Evolutionary conservation across 2,113 vertebrate species (phyloP).

Genomic region (Oreamnos americanus): DNA sequence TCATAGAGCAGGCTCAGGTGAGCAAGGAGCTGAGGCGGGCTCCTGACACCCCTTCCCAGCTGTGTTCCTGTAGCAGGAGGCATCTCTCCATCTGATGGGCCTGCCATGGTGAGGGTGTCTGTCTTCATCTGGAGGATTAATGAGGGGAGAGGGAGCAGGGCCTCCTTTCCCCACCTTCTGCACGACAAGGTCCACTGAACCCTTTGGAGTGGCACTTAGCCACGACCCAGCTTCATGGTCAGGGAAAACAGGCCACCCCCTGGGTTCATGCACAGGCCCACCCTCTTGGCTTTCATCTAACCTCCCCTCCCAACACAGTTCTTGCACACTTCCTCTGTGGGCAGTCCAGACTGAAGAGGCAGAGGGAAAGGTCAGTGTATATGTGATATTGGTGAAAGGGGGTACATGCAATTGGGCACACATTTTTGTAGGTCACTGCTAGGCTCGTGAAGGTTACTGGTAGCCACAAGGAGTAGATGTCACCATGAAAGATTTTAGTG

Average conservation of each 20-base stretch:
- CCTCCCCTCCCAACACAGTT: too few relatives aligned
- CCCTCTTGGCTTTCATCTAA: not conserved
- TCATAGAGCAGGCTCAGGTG: not conserved
- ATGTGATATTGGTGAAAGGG: not conserved
- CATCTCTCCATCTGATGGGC: too few relatives aligned
- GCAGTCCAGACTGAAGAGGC: not conserved
- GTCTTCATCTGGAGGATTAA: not conserved
- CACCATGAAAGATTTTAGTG: not conserved
- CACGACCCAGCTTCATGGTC: not conserved
- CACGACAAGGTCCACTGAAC: not conserved
- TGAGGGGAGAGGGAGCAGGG: not conserved
- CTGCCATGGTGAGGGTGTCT: not conserved
- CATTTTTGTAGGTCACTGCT: not conserved
- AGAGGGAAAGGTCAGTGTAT: not conserved
- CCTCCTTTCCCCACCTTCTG: not conserved
- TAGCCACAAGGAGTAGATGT: not conserved
- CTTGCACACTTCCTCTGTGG: not conserved
- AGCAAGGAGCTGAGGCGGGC: not conserved
- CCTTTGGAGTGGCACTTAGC: not conserved
- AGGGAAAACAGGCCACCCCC: not conserved
- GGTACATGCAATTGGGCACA: not conserved
- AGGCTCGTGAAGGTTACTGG: not conserved
- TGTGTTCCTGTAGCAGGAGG: not conserved
- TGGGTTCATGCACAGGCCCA: not conserved
- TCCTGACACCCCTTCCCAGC: accelerated